Conservation (phyloP, 2,888 invertebrate genomes). For the Nudaria mundana region DNA sequence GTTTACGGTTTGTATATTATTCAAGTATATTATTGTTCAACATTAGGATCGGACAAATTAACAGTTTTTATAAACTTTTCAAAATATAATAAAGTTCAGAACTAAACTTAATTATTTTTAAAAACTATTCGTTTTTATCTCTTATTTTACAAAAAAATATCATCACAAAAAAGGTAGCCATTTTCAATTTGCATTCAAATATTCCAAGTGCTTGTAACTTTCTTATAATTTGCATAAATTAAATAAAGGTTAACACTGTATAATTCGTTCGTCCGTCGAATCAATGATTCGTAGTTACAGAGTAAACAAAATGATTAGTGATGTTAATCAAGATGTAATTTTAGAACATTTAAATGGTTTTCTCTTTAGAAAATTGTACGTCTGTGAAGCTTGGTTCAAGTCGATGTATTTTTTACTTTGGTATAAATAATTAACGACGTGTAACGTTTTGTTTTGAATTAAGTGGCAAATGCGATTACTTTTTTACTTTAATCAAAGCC, state of each 20-base stretch:
- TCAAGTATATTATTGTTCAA: too few relatives aligned
- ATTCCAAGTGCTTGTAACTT: conserved; percentile 33
- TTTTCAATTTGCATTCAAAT: conserved; percentile 36
- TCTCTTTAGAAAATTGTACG: conserved; percentile 41
- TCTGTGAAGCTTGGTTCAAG: conserved; percentile 16
- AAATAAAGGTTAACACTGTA: conserved; percentile 53
- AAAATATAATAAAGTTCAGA: too few relatives aligned
- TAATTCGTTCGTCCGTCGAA: conserved; percentile 43
- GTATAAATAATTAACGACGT: too few relatives aligned
- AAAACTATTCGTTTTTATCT: conserved; percentile 3
- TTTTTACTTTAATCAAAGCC: too few relatives aligned
- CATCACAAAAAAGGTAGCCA: conserved; percentile 31
- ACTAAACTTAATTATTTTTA: too few relatives aligned
- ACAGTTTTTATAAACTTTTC: too few relatives aligned
- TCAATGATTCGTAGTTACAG: conserved; percentile 46
- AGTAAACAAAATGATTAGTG: conserved; percentile 55
- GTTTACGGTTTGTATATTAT: too few relatives aligned
- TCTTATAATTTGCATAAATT: conserved; percentile 65
- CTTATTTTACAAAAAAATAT: conserved; percentile 10
- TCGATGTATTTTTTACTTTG: conserved; percentile 11
- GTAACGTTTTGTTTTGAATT: too few relatives aligned
- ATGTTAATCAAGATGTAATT: conserved; percentile 58
- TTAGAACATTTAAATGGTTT: conserved; percentile 39
- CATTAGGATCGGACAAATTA: too few relatives aligned
- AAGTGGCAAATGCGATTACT: too few relatives aligned